These are phyloP conservation scores for Abscondita cerata DNA, from an alignment of 2,888 invertebrate species.

Conservation along the genomic window DNA sequence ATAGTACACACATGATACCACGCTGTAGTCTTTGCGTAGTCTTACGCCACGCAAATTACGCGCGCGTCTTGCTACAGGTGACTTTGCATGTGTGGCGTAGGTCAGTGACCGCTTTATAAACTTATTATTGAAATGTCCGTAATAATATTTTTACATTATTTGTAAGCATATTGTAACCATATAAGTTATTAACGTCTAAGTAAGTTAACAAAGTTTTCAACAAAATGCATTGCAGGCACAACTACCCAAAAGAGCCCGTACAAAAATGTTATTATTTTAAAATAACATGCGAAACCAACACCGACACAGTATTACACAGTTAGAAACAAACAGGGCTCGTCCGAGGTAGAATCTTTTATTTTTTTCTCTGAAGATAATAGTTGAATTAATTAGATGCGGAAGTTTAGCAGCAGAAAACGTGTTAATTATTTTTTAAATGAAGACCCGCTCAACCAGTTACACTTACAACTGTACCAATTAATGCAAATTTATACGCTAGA, in stretches of 20 bases:
- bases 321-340: conserved; percentile 18
- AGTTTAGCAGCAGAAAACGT: conserved; percentile 51
- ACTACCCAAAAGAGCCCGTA: conserved; percentile 10
- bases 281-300: conserved; percentile 27
- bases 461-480: conserved; percentile 53
- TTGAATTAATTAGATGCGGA: conserved; percentile 49
- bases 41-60: conserved; percentile 60
- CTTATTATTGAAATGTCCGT: neutral
- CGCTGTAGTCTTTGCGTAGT: conserved; percentile 63
- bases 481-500: conserved; percentile 55
- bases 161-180: conserved; percentile 10
- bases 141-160: conserved; percentile 9
- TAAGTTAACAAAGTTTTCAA: neutral
- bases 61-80: conserved; percentile 57
- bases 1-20: conserved; percentile 62
- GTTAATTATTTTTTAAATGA: conserved; percentile 51
- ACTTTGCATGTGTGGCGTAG: conserved; percentile 52
- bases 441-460: conserved; percentile 51
- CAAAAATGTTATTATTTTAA: conserved; percentile 16
- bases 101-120: conserved; percentile 49
- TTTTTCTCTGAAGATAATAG: neutral
- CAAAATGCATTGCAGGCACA: conserved; percentile 11
- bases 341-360: conserved; percentile 20
- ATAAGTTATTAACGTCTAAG: neutral
- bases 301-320: conserved; percentile 27